Conservation (phyloP, 2,797 vertebrate genomes). For the Melanotaenia nigrans region DNA sequence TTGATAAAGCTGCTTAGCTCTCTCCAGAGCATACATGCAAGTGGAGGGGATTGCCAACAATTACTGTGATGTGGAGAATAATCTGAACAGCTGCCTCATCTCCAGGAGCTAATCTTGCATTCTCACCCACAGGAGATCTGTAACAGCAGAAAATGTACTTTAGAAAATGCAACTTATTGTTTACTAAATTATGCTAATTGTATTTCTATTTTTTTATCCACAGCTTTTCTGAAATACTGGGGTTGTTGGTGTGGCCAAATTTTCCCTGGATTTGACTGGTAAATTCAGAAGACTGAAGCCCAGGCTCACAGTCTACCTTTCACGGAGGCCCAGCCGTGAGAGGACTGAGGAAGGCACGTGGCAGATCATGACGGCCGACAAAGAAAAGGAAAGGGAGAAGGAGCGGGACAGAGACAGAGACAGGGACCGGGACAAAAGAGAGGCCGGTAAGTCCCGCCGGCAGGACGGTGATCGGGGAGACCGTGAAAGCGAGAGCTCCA, state of each 20-base stretch:
- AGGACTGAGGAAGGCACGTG: slow-evolving; percentile 99
- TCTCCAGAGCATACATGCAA: slow-evolving; percentile 70
- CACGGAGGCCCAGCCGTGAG: slow-evolving; percentile 99
- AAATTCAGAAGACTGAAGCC: slow-evolving; percentile 99
- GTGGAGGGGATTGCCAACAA: slow-evolving; percentile 61
- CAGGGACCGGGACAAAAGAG: slow-evolving; percentile 92
- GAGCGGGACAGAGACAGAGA: slow-evolving; percentile 93
- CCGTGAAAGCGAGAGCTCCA: slow-evolving; percentile 89
- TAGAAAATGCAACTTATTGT: slow-evolving; percentile 15
- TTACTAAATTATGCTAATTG: slow-evolving; percentile 37
- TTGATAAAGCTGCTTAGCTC: slow-evolving; percentile 71
- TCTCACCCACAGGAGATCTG: slow-evolving; percentile 37
- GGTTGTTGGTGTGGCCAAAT: slow-evolving; percentile 99
- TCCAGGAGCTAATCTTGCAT: slow-evolving; percentile 53
- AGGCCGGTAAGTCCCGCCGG: slow-evolving; percentile 88
- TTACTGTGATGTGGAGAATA: slow-evolving; percentile 65
- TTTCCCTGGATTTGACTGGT: slow-evolving; percentile 99
- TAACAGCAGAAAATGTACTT: slow-evolving; percentile 19
- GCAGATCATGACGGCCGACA: slow-evolving; percentile 99
- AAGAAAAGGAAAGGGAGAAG: slow-evolving; percentile 98
- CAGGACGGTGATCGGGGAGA: slow-evolving; percentile 89
- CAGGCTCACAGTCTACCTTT: slow-evolving; percentile 99
- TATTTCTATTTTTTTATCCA: slow-evolving; percentile 42
- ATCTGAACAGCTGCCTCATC: slow-evolving; percentile 58
- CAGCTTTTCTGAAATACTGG: slow-evolving; percentile 94